Conservation (phyloP, 2,113 vertebrate genomes). For the Hymenochirus boettgeri region DNA sequence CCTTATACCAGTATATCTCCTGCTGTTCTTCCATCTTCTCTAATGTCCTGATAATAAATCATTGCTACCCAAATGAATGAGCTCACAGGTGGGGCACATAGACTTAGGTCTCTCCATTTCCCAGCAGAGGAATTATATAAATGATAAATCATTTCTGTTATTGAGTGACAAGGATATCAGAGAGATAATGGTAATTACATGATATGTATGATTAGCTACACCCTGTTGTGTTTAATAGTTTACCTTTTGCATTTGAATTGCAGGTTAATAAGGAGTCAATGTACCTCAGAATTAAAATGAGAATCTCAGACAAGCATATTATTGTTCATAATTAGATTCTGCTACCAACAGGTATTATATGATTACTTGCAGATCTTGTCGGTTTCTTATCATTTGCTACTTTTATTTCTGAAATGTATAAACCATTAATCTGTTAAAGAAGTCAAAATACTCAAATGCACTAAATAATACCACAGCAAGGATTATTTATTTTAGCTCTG, state of each 20-base stretch:
- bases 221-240: constrained; percentile 31
- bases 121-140: constrained; percentile 16
- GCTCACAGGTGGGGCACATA: constrained; percentile 25
- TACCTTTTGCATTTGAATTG: constrained; percentile 11
- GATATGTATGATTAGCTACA: constrained; percentile 39
- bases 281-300: constrained; percentile 22
- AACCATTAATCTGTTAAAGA: neutral
- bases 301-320: constrained; percentile 20
- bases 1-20: constrained; percentile 22
- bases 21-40: constrained; percentile 2
- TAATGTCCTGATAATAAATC: constrained; percentile 39
- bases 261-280: constrained; percentile 19
- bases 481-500: no score
- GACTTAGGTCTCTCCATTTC: constrained; percentile 23
- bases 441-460: neutral
- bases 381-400: neutral
- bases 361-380: neutral
- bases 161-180: constrained; percentile 39
- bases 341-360: constrained; percentile 7
- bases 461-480: neutral
- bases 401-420: neutral
- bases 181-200: constrained; percentile 34
- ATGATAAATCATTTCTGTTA: constrained; percentile 37
- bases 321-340: constrained; percentile 24
- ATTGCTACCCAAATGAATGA: constrained; percentile 36